Conservation (phyloP, 2,888 invertebrate genomes). For the Drosophila kambysellisi region DNA sequence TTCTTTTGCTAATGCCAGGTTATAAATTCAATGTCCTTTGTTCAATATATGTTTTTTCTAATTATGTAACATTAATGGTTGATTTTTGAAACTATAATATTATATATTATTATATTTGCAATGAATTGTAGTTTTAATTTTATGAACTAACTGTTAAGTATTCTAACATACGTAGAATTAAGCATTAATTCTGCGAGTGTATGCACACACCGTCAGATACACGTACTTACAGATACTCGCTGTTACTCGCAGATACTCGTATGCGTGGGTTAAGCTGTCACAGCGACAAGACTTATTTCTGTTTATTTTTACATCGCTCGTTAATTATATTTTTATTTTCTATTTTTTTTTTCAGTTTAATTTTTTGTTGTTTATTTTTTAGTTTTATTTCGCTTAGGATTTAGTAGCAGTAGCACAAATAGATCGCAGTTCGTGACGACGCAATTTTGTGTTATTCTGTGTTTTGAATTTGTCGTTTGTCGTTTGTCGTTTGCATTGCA, state of each 20-base stretch:
- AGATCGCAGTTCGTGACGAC: conserved; percentile 68
- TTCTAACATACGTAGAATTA: not conserved
- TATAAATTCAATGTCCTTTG: too few species aligned
- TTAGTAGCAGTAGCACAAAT: conserved; percentile 27
- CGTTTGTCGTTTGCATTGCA: conserved; percentile 66
- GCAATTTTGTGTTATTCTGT: conserved; percentile 49
- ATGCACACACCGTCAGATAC: conserved; percentile 18
- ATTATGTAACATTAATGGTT: not conserved
- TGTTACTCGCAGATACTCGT: conserved; percentile 19
- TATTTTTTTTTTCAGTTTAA: conserved; percentile 11
- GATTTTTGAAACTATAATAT: not conserved
- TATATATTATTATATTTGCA: not conserved
- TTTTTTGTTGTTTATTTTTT: conserved; percentile 6
- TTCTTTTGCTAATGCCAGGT: too few species aligned
- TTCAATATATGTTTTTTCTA: not conserved
- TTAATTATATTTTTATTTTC: conserved; percentile 35
- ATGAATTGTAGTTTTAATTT: too few species aligned
- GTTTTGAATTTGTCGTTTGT: conserved; percentile 34
- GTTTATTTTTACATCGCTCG: conserved; percentile 77
- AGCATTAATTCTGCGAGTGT: conserved; percentile 2
- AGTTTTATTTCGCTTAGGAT: conserved; percentile 5
- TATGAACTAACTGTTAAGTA: not conserved
- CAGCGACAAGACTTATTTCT: conserved; percentile 78
- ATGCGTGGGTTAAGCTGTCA: conserved; percentile 79
- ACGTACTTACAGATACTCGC: conserved; percentile 17